phyloP scores from a whole-genome alignment of 2,113 vertebrate species.

The Salvelinus alpinus region DNA sequence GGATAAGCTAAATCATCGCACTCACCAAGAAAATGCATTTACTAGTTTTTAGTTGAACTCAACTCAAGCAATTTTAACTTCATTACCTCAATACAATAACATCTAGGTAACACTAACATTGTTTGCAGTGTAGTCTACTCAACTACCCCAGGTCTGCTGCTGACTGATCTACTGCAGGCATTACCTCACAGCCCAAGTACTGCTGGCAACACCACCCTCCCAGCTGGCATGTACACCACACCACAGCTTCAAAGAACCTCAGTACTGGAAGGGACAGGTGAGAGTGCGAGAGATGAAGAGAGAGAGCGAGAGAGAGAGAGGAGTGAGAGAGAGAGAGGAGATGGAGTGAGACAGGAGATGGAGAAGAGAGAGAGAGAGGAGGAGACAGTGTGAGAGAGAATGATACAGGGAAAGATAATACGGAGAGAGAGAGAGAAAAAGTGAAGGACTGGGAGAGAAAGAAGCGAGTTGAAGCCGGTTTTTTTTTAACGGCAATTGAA shows the following conservation, averaged over 20 bases:
- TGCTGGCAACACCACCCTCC: background rate
- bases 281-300: slow-evolving; percentile 3
- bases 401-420: slow-evolving; percentile 2
- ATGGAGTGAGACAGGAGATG: background rate
- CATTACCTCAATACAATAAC: no score
- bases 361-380: background rate
- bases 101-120: no score
- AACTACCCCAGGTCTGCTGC: background rate
- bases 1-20: no score
- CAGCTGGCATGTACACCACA: slow-evolving; percentile 36
- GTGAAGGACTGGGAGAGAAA: no score
- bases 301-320: slow-evolving; percentile 19
- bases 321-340: background rate
- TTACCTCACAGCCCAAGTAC: background rate
- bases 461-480: background rate
- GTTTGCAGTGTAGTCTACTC: no score
- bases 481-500: slow-evolving; percentile 21
- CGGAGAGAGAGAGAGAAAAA: no score
- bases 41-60: no score
- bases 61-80: no score
- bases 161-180: slow-evolving; percentile 2
- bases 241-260: slow-evolving; percentile 8
- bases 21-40: no score
- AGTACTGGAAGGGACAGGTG: slow-evolving; percentile 28
- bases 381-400: slow-evolving; percentile 10